Conservation (phyloP, 1,140 invertebrate species). For the Eurosta solidaginis region DNA sequence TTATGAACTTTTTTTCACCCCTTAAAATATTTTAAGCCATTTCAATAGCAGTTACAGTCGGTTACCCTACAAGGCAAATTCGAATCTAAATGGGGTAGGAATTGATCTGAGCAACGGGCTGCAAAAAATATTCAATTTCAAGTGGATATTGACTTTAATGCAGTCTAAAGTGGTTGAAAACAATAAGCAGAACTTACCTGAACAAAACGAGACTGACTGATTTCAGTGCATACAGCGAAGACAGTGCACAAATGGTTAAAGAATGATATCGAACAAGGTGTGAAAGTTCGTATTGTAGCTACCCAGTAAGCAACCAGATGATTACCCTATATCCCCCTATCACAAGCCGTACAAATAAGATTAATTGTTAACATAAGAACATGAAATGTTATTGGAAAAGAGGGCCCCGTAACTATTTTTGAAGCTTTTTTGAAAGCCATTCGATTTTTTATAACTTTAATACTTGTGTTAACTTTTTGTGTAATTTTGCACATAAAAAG, state of each 20-base stretch:
- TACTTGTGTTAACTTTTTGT: too few relatives aligned
- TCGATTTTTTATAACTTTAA: too few relatives aligned
- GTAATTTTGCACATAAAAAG: too few relatives aligned
- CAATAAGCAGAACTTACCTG: background rate
- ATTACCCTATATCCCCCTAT: too few relatives aligned
- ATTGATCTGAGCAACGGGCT: background rate
- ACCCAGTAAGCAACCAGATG: background rate
- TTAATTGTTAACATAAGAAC: too few relatives aligned
- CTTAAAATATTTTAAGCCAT: background rate
- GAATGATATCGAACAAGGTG: background rate
- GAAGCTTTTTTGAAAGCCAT: too few relatives aligned
- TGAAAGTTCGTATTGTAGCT: background rate
- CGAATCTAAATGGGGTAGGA: background rate
- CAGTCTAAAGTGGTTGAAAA: conserved; percentile 1
- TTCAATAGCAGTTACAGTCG: background rate
- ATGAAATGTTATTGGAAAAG: too few relatives aligned
- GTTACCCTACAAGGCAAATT: background rate
- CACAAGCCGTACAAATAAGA: too few relatives aligned
- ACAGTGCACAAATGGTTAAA: background rate
- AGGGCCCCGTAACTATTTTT: too few relatives aligned
- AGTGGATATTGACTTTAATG: conserved; percentile 18
- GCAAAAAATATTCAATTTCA: background rate
- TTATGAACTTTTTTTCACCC: background rate
- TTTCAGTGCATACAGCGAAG: background rate
- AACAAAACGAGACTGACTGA: background rate